Evolutionary conservation across 2,888 invertebrate species (phyloP).

Genomic region (Scrobipalpa atriplicella): DNA sequence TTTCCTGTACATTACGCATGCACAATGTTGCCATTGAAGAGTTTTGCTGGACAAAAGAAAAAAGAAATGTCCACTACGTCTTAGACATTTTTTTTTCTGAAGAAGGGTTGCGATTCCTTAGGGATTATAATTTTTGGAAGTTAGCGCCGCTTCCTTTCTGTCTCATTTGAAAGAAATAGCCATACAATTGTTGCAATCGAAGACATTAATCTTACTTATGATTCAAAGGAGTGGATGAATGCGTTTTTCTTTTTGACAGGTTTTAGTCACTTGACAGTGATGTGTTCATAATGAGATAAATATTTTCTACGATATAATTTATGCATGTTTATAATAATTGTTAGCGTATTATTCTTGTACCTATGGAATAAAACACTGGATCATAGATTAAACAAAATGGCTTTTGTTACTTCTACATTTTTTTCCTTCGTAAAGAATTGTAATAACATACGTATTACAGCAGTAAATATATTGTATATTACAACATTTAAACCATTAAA

Average conservation of each 20-base stretch:
- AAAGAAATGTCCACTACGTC: slow-evolving; percentile 43
- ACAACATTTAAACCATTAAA: too few species aligned
- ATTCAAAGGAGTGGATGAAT: slow-evolving; percentile 33
- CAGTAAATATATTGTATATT: too few species aligned
- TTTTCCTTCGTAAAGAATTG: too few species aligned
- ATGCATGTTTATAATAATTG: background rate
- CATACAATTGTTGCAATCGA: slow-evolving; percentile 49
- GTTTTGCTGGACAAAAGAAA: slow-evolving; percentile 49
- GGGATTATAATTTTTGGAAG: slow-evolving; percentile 66
- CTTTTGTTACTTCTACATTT: too few species aligned
- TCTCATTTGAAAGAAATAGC: slow-evolving; percentile 34
- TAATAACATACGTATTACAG: too few species aligned
- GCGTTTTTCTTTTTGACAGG: slow-evolving; percentile 29
- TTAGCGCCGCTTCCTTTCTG: slow-evolving; percentile 68
- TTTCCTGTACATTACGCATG: slow-evolving; percentile 68
- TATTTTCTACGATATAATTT: background rate
- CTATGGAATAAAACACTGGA: too few species aligned
- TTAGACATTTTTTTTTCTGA: slow-evolving; percentile 34
- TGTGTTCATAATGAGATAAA: slow-evolving; percentile 27
- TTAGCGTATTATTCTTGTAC: too few species aligned
- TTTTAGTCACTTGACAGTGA: slow-evolving; percentile 32
- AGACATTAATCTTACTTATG: slow-evolving; percentile 45
- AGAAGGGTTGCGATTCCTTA: slow-evolving; percentile 63
- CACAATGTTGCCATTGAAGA: slow-evolving; percentile 68
- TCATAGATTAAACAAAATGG: too few species aligned